A percentile compares a stretch with the other conserved stretches of the same genome.
Evolutionary conservation across 2,888 invertebrate genomes (phyloP).

Genomic region (Tipula confusa): DNA sequence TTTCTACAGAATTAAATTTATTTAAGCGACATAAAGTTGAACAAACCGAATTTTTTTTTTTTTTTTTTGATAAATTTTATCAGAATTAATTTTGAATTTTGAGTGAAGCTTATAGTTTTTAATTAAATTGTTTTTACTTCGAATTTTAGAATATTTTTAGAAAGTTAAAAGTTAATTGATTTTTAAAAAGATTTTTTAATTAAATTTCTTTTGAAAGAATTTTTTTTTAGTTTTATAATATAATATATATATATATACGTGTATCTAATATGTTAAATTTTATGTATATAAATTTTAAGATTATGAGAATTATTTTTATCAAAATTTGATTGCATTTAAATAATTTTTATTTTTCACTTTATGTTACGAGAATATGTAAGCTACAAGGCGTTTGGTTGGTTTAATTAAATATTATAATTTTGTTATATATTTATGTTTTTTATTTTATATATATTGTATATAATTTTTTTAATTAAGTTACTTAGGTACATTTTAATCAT

Average conservation of each 20-base stretch:
- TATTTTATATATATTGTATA: not conserved
- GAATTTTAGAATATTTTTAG: not conserved
- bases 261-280: not conserved
- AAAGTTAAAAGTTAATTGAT: not conserved
- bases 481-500: not conserved
- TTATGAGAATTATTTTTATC: not conserved
- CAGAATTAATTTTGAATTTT: not conserved
- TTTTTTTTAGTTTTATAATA: too few relatives aligned
- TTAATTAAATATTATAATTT: not conserved
- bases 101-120: not conserved
- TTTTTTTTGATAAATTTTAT: not conserved
- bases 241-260: too few relatives aligned
- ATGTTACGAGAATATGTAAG: not conserved
- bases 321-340: not conserved
- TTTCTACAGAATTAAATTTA: not conserved
- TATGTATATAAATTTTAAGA: not conserved
- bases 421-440: not conserved
- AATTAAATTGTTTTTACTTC: not conserved
- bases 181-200: not conserved
- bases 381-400: constrained; percentile 25
- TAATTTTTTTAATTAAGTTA: not conserved
- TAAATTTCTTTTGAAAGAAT: not conserved
- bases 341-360: not conserved
- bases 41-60: not conserved
- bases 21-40: not conserved